phyloP scores from a whole-genome alignment of 2,113 vertebrate genomes.

The Albula glossodonta region DNA sequence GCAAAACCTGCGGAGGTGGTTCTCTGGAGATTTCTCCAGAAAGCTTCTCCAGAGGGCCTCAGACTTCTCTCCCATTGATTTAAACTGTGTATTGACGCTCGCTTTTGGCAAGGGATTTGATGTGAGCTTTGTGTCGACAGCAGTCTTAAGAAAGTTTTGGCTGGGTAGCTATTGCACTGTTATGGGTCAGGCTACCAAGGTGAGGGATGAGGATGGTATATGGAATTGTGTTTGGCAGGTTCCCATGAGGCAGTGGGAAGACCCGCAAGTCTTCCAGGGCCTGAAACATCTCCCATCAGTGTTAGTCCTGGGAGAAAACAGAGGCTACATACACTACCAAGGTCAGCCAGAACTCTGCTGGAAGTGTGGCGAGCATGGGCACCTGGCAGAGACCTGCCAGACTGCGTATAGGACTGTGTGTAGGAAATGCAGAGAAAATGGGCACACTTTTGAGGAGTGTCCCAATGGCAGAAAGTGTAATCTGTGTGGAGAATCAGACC shows the following conservation, averaged over 20 bases:
- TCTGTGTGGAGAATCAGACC: too few species aligned
- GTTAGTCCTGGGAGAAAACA: background rate
- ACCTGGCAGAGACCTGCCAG: background rate
- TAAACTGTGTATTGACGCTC: too few species aligned
- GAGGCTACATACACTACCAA: background rate
- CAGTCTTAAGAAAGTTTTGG: background rate
- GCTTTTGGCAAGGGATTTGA: too few species aligned
- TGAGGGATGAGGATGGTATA: constrained; percentile 6
- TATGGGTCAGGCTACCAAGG: background rate
- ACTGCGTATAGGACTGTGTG: background rate
- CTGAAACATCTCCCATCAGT: background rate
- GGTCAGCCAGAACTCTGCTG: constrained; percentile 10
- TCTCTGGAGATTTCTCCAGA: too few species aligned
- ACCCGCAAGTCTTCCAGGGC: background rate
- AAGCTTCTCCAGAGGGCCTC: too few species aligned
- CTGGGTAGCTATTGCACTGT: background rate
- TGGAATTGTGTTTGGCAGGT: background rate
- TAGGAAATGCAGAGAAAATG: background rate
- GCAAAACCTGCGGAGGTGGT: too few species aligned
- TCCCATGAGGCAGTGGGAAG: background rate
- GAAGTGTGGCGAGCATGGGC: background rate
- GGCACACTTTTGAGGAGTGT: too few species aligned
- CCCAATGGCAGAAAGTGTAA: too few species aligned
- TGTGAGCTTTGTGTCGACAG: too few species aligned
- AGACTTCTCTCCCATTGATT: too few species aligned